A percentile compares a stretch with the other conserved stretches of the same genome.
Conservation (phyloP, 1,140 invertebrate genomes). For the Hylyphantes graminicola region DNA sequence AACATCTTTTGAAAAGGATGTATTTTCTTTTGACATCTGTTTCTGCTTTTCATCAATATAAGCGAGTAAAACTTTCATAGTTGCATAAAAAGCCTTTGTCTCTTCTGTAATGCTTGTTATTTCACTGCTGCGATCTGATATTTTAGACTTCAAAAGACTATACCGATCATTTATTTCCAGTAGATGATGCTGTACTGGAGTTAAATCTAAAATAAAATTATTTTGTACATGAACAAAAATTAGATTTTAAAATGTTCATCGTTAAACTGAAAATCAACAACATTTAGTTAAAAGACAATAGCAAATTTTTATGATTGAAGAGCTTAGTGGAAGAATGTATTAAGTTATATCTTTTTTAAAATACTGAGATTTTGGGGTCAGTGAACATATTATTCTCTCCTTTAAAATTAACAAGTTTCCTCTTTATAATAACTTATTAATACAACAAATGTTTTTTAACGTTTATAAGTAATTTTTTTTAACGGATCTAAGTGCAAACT, state of each 20-base stretch:
- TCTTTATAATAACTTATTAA: too few relatives aligned
- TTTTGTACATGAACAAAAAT: too few relatives aligned
- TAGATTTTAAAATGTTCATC: too few relatives aligned
- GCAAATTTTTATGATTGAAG: too few relatives aligned
- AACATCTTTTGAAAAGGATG: slow-evolving; percentile 85
- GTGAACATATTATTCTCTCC: too few relatives aligned
- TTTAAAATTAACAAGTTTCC: too few relatives aligned
- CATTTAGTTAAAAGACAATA: not conserved
- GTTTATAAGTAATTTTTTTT: too few relatives aligned
- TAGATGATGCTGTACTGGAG: slow-evolving; percentile 90
- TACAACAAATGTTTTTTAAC: too few relatives aligned
- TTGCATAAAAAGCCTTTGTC: slow-evolving; percentile 84
- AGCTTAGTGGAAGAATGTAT: too few relatives aligned
- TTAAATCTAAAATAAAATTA: slow-evolving; percentile 77
- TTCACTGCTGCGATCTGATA: slow-evolving; percentile 89
- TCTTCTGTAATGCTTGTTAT: slow-evolving; percentile 84
- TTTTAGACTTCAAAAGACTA: slow-evolving; percentile 83
- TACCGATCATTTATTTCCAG: slow-evolving; percentile 94
- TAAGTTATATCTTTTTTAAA: too few relatives aligned
- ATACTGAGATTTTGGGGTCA: too few relatives aligned
- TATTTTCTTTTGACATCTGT: slow-evolving; percentile 79
- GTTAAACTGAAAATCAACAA: not conserved
- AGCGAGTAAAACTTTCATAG: slow-evolving; percentile 78
- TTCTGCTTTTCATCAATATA: slow-evolving; percentile 85
- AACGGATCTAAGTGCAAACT: too few relatives aligned